Conservation (phyloP, 2,888 invertebrate genomes). For the Drosophila buzzatii region DNA sequence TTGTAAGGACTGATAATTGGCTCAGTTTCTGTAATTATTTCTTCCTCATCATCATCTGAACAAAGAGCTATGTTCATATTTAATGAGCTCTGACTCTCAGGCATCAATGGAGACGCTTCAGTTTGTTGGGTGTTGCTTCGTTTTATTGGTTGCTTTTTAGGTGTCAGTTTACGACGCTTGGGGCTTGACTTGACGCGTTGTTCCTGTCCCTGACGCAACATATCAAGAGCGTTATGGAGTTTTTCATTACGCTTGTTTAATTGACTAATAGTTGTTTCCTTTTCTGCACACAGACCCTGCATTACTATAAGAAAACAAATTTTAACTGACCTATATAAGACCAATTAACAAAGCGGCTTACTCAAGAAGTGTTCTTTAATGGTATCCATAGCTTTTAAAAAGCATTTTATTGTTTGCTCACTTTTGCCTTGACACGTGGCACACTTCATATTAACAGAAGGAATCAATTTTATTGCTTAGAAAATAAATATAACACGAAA, state of each 20-base stretch:
- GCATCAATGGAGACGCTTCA: slow-evolving; percentile 23
- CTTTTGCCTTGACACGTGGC: slow-evolving; percentile 43
- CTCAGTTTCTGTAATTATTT: slow-evolving; percentile 73
- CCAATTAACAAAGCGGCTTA: slow-evolving; percentile 46
- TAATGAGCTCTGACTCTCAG: slow-evolving; percentile 57
- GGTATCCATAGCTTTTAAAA: slow-evolving; percentile 61
- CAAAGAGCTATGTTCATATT: slow-evolving; percentile 82
- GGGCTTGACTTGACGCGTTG: slow-evolving; percentile 23
- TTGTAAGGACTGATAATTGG: slow-evolving; percentile 61
- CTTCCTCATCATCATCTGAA: slow-evolving; percentile 54
- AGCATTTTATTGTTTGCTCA: slow-evolving; percentile 42
- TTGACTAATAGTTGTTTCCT: slow-evolving; percentile 30
- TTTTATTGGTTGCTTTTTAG: slow-evolving; percentile 27
- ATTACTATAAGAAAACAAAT: slow-evolving; percentile 47
- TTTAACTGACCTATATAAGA: background rate
- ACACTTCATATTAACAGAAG: slow-evolving; percentile 54
- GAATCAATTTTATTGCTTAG: background rate
- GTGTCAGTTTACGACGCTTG: slow-evolving; percentile 46
- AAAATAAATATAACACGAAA: background rate
- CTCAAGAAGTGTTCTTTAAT: slow-evolving; percentile 78
- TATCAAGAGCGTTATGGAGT: slow-evolving; percentile 57
- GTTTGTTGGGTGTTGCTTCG: slow-evolving; percentile 20
- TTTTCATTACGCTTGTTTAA: slow-evolving; percentile 66
- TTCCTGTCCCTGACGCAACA: slow-evolving; percentile 43
- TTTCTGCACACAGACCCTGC: slow-evolving; percentile 45